These are phyloP conservation scores for Tubulanus polymorphus DNA, from an alignment of 2,888 invertebrate genomes.

Conservation along the genomic window DNA sequence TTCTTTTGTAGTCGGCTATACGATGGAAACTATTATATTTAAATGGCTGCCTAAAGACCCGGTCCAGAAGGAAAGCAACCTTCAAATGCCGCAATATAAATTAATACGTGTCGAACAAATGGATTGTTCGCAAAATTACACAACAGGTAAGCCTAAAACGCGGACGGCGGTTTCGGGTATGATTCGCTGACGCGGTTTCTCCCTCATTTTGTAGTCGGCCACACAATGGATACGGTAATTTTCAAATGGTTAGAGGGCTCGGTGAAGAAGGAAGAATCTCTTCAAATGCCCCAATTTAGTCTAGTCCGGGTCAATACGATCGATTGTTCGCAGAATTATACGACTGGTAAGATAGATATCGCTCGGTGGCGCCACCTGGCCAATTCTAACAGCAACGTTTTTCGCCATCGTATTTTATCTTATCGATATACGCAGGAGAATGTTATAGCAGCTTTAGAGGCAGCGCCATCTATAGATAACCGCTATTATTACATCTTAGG, in stretches of 20 bases:
- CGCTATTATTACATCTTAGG: too few relatives aligned
- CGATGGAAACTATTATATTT: background rate
- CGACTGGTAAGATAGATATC: background rate
- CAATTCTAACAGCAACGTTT: too few relatives aligned
- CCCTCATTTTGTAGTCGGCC: background rate
- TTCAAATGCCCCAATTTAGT: background rate
- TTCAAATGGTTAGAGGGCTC: background rate
- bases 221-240: constrained; percentile 1
- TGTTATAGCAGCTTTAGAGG: too few relatives aligned
- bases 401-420: too few relatives aligned
- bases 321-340: background rate
- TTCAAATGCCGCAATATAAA: background rate
- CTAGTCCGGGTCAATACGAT: background rate
- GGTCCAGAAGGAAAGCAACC: background rate
- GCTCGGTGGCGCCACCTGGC: too few relatives aligned
- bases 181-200: too few relatives aligned
- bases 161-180: too few relatives aligned
- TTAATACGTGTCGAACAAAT: background rate
- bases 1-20: background rate
- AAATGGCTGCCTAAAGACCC: background rate
- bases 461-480: too few relatives aligned
- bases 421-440: too few relatives aligned
- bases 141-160: constrained; percentile 2
- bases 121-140: background rate
- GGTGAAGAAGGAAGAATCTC: background rate